These are phyloP conservation scores for Nomada hirtipes DNA, from an alignment of 2,888 invertebrate genomes.

Conservation along the genomic window DNA sequence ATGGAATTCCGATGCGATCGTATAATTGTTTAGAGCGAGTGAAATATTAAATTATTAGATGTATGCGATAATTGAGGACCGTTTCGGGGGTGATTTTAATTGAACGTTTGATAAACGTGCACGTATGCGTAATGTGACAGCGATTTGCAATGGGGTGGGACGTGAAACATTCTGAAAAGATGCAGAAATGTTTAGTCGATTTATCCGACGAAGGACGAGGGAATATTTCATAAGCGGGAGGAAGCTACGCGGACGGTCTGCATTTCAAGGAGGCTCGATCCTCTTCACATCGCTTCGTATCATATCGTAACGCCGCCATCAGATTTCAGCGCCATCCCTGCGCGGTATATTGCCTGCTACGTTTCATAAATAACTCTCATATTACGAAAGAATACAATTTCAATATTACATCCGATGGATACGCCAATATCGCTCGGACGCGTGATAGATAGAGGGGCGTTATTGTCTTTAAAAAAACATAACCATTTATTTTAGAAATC, in stretches of 20 bases:
- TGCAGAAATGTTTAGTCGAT: background rate
- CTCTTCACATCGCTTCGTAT: constrained; percentile 77
- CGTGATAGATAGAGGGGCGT: constrained; percentile 83
- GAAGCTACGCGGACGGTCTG: constrained; percentile 45
- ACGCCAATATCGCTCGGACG: constrained; percentile 81
- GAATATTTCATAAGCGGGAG: constrained; percentile 23
- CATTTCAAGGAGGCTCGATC: constrained; percentile 71
- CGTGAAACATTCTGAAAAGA: too few species aligned
- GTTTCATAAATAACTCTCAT: constrained; percentile 83
- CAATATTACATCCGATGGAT: constrained; percentile 83
- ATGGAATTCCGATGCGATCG: background rate
- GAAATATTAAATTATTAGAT: background rate
- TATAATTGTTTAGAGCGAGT: background rate
- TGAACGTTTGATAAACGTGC: background rate
- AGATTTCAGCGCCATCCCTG: constrained; percentile 68
- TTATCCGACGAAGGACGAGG: constrained; percentile 1
- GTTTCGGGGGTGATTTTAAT: background rate
- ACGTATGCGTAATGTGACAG: too few species aligned
- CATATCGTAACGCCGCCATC: constrained; percentile 76
- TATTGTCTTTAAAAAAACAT: constrained; percentile 84
- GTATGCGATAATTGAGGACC: too few species aligned
- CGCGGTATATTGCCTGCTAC: constrained; percentile 77
- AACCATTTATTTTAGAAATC: constrained; percentile 81
- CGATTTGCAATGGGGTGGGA: too few species aligned
- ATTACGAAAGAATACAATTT: constrained; percentile 82